Conservation (phyloP, 2,888 invertebrate species). For the Caenorhabditis imperialis region DNA sequence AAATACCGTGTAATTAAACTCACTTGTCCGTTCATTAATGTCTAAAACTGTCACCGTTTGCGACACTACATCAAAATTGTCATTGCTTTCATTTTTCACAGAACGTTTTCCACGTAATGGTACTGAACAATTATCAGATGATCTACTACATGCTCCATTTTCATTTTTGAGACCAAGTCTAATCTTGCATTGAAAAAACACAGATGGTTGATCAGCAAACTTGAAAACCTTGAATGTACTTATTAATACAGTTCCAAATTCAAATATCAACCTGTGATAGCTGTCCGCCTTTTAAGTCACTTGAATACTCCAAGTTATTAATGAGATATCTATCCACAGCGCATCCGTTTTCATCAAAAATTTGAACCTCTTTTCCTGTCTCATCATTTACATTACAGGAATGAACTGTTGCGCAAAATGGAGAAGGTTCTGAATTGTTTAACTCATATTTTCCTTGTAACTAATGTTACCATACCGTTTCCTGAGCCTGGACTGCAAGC, state of each 20-base stretch:
- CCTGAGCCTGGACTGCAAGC: no score
- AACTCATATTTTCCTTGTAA: no score
- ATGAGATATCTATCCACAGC: slow-evolving; percentile 73
- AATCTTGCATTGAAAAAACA: slow-evolving; percentile 76
- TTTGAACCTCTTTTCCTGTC: slow-evolving; percentile 68
- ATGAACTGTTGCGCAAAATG: slow-evolving; percentile 75
- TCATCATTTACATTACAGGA: slow-evolving; percentile 74
- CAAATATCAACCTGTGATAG: slow-evolving; percentile 59
- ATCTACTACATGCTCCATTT: slow-evolving; percentile 64
- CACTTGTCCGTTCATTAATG: slow-evolving; percentile 68
- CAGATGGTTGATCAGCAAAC: slow-evolving; percentile 74
- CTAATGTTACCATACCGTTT: not conserved
- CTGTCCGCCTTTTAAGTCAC: slow-evolving; percentile 72
- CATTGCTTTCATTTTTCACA: slow-evolving; percentile 21
- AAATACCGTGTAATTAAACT: slow-evolving; percentile 6
- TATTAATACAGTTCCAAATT: not conserved
- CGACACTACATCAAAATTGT: slow-evolving; percentile 72
- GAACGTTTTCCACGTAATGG: slow-evolving; percentile 71
- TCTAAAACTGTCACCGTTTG: slow-evolving; percentile 74
- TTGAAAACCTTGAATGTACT: slow-evolving; percentile 68
- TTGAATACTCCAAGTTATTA: slow-evolving; percentile 73
- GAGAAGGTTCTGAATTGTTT: slow-evolving; percentile 59
- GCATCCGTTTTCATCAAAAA: slow-evolving; percentile 77
- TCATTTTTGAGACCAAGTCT: slow-evolving; percentile 71
- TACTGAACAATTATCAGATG: slow-evolving; percentile 69